Percentiles rank a stretch among this genome's conserved stretches.
Conservation (phyloP, 2,797 vertebrate species). For the Lerista edwardsae region DNA sequence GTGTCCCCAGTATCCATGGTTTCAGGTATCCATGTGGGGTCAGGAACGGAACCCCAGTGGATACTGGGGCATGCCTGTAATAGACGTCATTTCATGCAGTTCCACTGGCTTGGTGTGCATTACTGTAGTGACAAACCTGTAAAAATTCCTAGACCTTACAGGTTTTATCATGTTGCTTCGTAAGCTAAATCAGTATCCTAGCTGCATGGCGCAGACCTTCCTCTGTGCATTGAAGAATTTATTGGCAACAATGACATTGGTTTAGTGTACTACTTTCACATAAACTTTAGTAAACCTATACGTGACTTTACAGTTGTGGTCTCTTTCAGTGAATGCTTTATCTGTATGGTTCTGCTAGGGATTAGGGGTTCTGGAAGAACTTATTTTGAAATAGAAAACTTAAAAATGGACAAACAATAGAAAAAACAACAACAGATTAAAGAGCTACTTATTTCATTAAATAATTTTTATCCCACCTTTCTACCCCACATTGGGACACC, state of each 20-base stretch:
- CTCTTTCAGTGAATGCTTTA: neutral
- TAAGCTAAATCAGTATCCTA: conserved; percentile 21
- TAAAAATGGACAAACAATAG: too few species aligned
- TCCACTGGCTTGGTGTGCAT: neutral
- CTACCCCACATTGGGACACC: too few species aligned
- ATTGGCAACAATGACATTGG: conserved; percentile 52
- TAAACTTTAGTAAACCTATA: neutral
- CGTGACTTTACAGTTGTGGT: neutral
- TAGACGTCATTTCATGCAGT: neutral
- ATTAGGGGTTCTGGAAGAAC: neutral
- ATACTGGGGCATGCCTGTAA: too few species aligned
- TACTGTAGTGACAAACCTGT: conserved; percentile 46
- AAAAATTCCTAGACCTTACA: conserved; percentile 58
- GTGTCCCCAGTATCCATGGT: too few species aligned
- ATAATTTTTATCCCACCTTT: too few species aligned
- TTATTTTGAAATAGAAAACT: too few species aligned
- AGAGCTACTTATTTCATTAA: too few species aligned
- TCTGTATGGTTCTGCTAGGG: neutral
- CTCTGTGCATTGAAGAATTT: conserved; percentile 56
- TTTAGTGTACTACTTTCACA: neutral
- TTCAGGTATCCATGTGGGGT: too few species aligned
- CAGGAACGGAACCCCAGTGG: too few species aligned
- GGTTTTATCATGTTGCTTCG: conserved; percentile 9
- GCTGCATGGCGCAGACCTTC: conserved; percentile 49
- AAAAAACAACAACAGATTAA: too few species aligned